phyloP scores from a whole-genome alignment of 2,113 vertebrate genomes.

The Calonectris borealis region DNA sequence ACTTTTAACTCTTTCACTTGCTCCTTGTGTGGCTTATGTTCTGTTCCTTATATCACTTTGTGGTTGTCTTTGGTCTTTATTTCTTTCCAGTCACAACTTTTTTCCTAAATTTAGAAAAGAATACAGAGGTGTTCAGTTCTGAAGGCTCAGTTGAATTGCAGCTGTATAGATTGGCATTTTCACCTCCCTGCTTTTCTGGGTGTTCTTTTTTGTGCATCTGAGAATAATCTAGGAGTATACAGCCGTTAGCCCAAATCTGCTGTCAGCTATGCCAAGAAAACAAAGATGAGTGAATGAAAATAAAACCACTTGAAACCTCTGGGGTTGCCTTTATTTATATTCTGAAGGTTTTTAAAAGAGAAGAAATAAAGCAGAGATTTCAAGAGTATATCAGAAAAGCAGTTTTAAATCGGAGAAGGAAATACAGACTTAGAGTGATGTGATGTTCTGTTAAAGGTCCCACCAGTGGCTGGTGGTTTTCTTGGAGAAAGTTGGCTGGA shows the following conservation, averaged over 20 bases:
- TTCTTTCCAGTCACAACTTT: neutral
- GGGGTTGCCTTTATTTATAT: neutral
- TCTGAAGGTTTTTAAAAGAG: neutral
- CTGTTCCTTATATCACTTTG: neutral
- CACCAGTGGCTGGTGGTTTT: neutral
- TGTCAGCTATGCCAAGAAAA: slow-evolving; percentile 34
- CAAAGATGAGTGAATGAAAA: slow-evolving; percentile 21
- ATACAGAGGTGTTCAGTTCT: neutral
- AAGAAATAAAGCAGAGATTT: slow-evolving; percentile 9
- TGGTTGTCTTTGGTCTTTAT: neutral
- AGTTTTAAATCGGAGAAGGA: neutral
- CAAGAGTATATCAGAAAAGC: slow-evolving; percentile 12
- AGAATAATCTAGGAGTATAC: slow-evolving; percentile 4
- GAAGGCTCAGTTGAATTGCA: neutral
- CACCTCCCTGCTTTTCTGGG: neutral
- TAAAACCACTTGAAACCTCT: neutral
- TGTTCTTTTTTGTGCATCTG: neutral
- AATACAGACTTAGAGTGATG: neutral
- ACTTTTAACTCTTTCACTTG: neutral
- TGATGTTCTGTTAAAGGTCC: neutral
- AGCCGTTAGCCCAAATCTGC: neutral
- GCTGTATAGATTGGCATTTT: neutral
- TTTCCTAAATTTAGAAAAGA: neutral
- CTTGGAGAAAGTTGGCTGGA: neutral
- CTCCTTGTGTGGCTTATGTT: neutral